phyloP scores from a whole-genome alignment of 2,888 invertebrate species.

The Trissolcus japonicus region DNA sequence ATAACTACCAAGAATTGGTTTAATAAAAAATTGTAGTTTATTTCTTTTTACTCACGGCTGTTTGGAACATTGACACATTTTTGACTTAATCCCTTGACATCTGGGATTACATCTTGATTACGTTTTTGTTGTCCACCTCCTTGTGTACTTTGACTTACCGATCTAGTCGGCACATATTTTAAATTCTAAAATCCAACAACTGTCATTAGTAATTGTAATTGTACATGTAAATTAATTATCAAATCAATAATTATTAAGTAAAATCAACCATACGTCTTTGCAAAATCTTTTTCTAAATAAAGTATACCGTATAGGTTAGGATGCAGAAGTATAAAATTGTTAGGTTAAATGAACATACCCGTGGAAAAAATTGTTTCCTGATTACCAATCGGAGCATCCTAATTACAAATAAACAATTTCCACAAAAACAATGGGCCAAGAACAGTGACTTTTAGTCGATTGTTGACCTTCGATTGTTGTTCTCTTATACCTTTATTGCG shows the following conservation, averaged over 20 bases:
- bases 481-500: background rate
- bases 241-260: too few relatives aligned
- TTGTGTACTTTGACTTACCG: background rate
- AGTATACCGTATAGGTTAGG: too few relatives aligned
- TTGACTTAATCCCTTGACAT: constrained; percentile 26
- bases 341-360: background rate
- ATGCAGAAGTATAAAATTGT: too few relatives aligned
- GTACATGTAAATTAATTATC: too few relatives aligned
- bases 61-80: constrained; percentile 29
- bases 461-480: background rate
- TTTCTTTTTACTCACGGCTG: constrained; percentile 8
- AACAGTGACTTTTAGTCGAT: background rate
- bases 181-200: constrained; percentile 4
- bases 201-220: too few relatives aligned
- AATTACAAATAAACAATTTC: too few relatives aligned
- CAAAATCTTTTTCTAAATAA: too few relatives aligned
- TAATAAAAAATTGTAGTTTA: background rate
- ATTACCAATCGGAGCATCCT: background rate
- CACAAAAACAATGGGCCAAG: too few relatives aligned
- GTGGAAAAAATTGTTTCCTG: background rate
- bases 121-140: background rate
- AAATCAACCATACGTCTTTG: too few relatives aligned
- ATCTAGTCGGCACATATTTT: background rate
- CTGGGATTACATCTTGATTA: background rate
- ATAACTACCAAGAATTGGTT: background rate